Percentiles rank a stretch among this genome's conserved stretches.
Conservation (phyloP, 2,797 vertebrate genomes). For the Sebastes taczanowskii region DNA sequence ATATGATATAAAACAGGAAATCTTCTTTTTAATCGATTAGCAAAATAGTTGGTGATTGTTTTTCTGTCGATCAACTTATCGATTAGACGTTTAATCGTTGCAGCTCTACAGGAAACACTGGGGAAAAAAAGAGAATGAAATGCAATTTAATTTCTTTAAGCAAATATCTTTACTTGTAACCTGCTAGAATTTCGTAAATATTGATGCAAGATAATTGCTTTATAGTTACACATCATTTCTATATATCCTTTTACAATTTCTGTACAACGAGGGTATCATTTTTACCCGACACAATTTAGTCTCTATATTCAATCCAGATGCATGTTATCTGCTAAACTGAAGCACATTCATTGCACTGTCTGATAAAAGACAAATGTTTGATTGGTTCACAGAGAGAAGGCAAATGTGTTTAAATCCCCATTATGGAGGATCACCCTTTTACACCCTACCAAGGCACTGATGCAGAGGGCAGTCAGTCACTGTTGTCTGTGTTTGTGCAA, state of each 20-base stretch:
- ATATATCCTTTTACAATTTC: constrained; percentile 27
- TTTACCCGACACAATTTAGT: constrained; percentile 12
- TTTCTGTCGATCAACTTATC: too few relatives aligned
- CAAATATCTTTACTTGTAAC: constrained; percentile 33
- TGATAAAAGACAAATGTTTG: constrained; percentile 27
- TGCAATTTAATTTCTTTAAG: constrained; percentile 1
- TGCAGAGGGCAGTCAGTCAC: constrained; percentile 43
- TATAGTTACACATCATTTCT: constrained; percentile 15
- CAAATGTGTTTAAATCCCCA: constrained; percentile 42
- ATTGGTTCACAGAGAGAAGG: constrained; percentile 58
- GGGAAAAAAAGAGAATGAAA: constrained; percentile 6
- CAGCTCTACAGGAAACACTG: not conserved
- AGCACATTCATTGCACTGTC: constrained; percentile 61
- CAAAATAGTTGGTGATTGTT: too few relatives aligned
- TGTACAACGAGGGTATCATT: constrained; percentile 13
- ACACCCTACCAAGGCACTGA: constrained; percentile 67
- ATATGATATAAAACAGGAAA: too few relatives aligned
- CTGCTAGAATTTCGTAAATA: constrained; percentile 29
- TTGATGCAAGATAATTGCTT: constrained; percentile 4
- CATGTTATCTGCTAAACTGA: constrained; percentile 8
- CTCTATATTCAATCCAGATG: constrained; percentile 10
- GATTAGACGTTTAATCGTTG: too few relatives aligned
- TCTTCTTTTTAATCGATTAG: too few relatives aligned
- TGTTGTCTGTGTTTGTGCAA: constrained; percentile 37
- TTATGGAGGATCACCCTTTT: constrained; percentile 3